Conservation (phyloP, 2,888 invertebrate genomes). For the Drosophila demipolita region DNA sequence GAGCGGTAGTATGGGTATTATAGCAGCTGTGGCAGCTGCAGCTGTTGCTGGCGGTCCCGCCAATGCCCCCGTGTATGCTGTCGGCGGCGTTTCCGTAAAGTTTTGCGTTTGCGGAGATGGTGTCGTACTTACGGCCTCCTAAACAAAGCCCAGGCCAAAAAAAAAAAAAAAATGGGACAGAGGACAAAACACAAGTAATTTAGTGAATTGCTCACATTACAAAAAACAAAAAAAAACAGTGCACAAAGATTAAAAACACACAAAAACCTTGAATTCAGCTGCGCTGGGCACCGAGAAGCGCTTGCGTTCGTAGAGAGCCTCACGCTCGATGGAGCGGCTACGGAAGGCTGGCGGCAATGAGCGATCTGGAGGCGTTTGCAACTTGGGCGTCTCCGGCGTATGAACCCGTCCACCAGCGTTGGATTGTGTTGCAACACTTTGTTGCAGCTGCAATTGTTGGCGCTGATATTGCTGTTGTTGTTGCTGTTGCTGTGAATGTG, state of each 20-base stretch:
- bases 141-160: neutral
- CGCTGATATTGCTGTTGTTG: constrained; percentile 58
- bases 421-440: constrained; percentile 38
- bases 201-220: neutral
- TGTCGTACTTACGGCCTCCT: constrained; percentile 84
- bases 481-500: constrained; percentile 80
- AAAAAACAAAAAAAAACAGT: neutral
- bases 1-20: constrained; percentile 85
- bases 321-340: constrained; percentile 83
- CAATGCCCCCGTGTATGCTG: constrained; percentile 83
- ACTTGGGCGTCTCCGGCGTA: constrained; percentile 73
- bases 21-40: constrained; percentile 85
- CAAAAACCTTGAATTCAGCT: constrained; percentile 78
- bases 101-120: constrained; percentile 83
- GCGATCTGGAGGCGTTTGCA: constrained; percentile 82
- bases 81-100: constrained; percentile 76
- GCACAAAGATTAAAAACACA: constrained; percentile 16
- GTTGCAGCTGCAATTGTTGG: constrained; percentile 62
- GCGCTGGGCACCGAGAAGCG: constrained; percentile 82
- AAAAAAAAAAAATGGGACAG: constrained; percentile 10
- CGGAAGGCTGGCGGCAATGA: constrained; percentile 83
- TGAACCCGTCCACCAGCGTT: constrained; percentile 44
- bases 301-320: constrained; percentile 82
- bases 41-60: constrained; percentile 85
- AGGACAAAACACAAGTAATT: neutral